A percentile compares a stretch with the other conserved stretches of the same genome.
phyloP scores from a whole-genome alignment of 1,140 invertebrate genomes.

The Bombus difficillimus region DNA sequence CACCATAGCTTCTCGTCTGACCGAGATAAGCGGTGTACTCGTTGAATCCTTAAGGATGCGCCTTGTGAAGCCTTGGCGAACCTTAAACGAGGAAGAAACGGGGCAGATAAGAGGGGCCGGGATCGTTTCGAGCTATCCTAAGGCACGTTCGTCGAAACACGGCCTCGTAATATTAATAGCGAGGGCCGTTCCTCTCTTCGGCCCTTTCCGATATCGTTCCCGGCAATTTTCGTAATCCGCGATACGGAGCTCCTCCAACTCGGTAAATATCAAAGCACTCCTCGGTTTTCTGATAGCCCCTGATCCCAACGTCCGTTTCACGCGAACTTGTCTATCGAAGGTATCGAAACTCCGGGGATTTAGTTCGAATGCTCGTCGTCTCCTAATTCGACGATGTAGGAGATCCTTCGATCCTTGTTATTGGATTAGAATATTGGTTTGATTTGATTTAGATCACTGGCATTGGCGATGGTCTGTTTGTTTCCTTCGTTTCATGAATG shows the following conservation, averaged over 20 bases:
- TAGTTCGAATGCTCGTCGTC: background rate
- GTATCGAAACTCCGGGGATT: background rate
- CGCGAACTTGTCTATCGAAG: background rate
- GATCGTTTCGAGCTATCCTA: conserved; percentile 58
- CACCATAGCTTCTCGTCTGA: conserved; percentile 60
- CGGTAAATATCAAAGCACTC: conserved; percentile 48
- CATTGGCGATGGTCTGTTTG: too few species aligned
- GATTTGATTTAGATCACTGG: background rate
- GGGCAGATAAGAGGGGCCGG: conserved; percentile 40
- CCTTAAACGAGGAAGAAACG: conserved; percentile 20
- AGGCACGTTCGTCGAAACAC: conserved; percentile 63
- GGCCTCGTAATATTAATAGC: conserved; percentile 63
- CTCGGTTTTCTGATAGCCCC: background rate
- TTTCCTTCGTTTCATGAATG: too few species aligned
- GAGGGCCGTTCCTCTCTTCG: background rate
- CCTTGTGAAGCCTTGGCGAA: conserved; percentile 37
- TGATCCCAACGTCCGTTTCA: background rate
- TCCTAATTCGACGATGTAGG: background rate
- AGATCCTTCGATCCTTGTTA: background rate
- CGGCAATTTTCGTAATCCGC: conserved; percentile 53
- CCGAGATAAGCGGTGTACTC: conserved; percentile 67
- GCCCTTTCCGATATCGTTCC: conserved; percentile 40
- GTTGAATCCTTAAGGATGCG: conserved; percentile 64
- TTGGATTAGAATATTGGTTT: background rate
- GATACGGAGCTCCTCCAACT: conserved; percentile 11